Evolutionary conservation across 2,888 invertebrate genomes (phyloP), one percentile per base, ranked within the genome.

Genomic region (Flabesymbios commensalis): DNA sequence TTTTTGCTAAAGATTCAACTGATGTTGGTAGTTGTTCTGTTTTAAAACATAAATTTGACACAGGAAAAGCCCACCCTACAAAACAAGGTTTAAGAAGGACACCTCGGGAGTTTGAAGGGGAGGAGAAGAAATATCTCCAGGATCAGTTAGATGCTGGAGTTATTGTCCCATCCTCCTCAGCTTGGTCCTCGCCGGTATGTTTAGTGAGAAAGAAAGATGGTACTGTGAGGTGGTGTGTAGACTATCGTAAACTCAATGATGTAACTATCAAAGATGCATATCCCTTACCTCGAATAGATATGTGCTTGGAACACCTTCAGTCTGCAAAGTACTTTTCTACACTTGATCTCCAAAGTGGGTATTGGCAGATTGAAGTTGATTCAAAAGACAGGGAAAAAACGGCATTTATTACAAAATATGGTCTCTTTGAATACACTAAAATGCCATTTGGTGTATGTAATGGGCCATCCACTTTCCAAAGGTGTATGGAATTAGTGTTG

Each of bases 331-430:
- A 54, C 57, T 73, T 71, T 42, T 57, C 49, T 19, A 57, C 57
- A 2, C 53, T 73, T 7, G 72, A 74, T 56, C 48, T 71, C 14
- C 57, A 42, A 10, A 45, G 51, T 14, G 70, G 70, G 7, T 72
- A 72, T 52, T 71, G 68, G 69, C 74, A 74, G 47, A 63, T 73
- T 1, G 66, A 58, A 14, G 22, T 64, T 3, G 26, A 29, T 7
- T 17, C 36, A 22, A 39, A 33, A 5, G 59, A 61, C 32, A 43
- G 43, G 22, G 26, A 39, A 3, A 61, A 64, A 31, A 64, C 61
- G 3, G 63, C 59, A 4, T 63, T 59, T 43, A 32, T 29, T n/a
- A 49, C 43, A 5, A 32, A 43, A 22, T 22, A 31, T 1, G 60
- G 64, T 2, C 10, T 51, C 14, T 47, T 26, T 26, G 52, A 61